phyloP scores from a whole-genome alignment of 2,888 invertebrate species.

The Ptychoptera albimana region DNA sequence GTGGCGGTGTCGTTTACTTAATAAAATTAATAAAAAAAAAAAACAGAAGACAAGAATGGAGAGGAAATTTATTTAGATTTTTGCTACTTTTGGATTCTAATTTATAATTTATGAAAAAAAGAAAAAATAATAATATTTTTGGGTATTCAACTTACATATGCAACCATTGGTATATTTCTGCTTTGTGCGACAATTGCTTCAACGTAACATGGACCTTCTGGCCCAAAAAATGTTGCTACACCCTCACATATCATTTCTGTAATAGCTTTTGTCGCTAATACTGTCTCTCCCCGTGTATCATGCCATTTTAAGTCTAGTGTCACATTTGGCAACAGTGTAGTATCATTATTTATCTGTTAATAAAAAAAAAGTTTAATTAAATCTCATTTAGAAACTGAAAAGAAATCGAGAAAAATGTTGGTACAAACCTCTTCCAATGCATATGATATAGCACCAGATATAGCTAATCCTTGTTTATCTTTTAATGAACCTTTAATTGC shows the following conservation, averaged over 20 bases:
- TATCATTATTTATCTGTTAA: constrained; percentile 55
- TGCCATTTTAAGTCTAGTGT: constrained; percentile 57
- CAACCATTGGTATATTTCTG: constrained; percentile 90
- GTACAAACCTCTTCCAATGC: constrained; percentile 62
- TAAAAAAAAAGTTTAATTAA: constrained; percentile 8
- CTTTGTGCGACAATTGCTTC: constrained; percentile 90
- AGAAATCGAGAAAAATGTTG: background rate
- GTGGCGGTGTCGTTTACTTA: too few relatives aligned
- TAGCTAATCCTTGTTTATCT: constrained; percentile 69
- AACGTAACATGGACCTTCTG: constrained; percentile 86
- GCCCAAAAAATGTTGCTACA: constrained; percentile 86
- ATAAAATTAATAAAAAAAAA: too few relatives aligned
- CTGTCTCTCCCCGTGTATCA: constrained; percentile 74
- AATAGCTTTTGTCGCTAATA: constrained; percentile 64
- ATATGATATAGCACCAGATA: constrained; percentile 81
- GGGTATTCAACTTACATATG: constrained; percentile 94
- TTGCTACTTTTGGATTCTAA: too few relatives aligned
- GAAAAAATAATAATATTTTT: too few relatives aligned
- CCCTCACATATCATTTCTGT: constrained; percentile 84
- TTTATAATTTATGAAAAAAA: too few relatives aligned
- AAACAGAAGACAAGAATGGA: too few relatives aligned
- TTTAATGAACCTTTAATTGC: constrained; percentile 61
- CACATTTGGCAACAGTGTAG: constrained; percentile 55
- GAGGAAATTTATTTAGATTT: too few relatives aligned
- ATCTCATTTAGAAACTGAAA: constrained; percentile 2